Percentiles rank a stretch among this genome's conserved stretches.
Conservation (phyloP, 2,888 invertebrate species). For the Lepidocyrtinus sp. region DNA sequence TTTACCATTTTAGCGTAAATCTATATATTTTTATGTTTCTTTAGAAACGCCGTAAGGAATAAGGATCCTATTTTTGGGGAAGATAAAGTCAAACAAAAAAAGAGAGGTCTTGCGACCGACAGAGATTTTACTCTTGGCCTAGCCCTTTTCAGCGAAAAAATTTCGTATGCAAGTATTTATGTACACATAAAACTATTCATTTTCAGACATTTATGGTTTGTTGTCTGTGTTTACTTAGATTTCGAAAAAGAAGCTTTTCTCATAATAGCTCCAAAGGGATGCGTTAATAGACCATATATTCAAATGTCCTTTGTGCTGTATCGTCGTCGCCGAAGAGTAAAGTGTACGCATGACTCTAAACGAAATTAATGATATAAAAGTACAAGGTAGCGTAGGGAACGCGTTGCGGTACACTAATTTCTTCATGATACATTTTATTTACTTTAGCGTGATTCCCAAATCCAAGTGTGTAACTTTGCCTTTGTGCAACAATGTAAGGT, state of each 20-base stretch:
- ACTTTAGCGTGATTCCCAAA: background rate
- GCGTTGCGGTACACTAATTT: background rate
- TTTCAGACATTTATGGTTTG: background rate
- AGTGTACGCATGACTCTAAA: background rate
- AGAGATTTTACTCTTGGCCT: background rate
- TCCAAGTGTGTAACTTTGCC: background rate
- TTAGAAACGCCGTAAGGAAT: background rate
- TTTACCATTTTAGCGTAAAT: background rate
- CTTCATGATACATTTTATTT: too few relatives aligned
- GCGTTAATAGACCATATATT: background rate
- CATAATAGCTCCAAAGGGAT: too few relatives aligned
- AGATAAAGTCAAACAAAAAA: background rate
- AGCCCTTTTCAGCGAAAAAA: background rate
- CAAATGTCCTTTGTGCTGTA: background rate
- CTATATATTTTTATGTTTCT: background rate
- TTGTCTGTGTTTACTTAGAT: background rate
- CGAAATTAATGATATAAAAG: background rate
- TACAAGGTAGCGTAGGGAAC: background rate
- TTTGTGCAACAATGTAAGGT: conserved; percentile 1
- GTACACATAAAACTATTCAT: background rate
- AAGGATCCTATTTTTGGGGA: background rate
- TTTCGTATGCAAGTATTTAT: too few relatives aligned
- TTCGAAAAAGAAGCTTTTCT: too few relatives aligned
- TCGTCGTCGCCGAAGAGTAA: background rate
- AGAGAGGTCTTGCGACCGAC: background rate